A percentile compares a stretch with the other conserved stretches of the same genome.
Conservation (phyloP, 1,140 invertebrate species). For the Bilobella aurantiaca region DNA sequence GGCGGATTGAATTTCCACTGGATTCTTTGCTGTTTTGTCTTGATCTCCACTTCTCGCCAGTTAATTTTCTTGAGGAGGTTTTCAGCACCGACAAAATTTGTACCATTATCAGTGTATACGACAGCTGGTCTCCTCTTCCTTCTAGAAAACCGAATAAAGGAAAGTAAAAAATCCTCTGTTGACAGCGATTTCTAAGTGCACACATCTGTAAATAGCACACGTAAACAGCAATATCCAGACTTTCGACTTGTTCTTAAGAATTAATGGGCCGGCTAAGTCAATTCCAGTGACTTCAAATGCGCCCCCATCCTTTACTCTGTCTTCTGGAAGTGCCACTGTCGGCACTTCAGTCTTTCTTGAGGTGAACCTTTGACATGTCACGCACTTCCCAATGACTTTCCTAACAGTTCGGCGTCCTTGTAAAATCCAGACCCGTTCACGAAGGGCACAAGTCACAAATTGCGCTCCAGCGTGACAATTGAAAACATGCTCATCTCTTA, state of each 20-base stretch:
- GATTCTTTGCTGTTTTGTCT: conserved; percentile 8
- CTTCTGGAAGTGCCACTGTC: conserved; percentile 28
- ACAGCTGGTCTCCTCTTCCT: background rate
- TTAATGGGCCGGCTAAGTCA: conserved; percentile 34
- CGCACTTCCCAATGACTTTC: background rate
- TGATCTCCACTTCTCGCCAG: conserved; percentile 6
- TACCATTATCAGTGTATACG: conserved; percentile 41
- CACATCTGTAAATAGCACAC: conserved; percentile 33
- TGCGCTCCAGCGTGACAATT: conserved; percentile 19
- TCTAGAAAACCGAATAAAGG: background rate
- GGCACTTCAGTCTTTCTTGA: background rate
- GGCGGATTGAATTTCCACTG: conserved; percentile 29
- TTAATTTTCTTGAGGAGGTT: conserved; percentile 25
- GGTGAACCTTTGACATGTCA: background rate
- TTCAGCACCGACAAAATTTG: conserved; percentile 39
- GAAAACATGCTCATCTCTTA: conserved; percentile 30
- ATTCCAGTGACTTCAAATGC: conserved; percentile 26
- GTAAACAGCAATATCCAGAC: conserved; percentile 38
- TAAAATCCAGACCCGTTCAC: conserved; percentile 29
- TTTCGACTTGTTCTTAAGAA: conserved; percentile 16
- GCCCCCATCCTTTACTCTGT: conserved; percentile 31
- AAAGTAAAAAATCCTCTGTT: conserved; percentile 25
- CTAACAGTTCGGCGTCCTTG: background rate
- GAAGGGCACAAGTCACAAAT: background rate
- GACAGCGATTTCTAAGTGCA: conserved; percentile 35